Conservation (phyloP, 2,113 vertebrate species). For the Corapipo altera region DNA sequence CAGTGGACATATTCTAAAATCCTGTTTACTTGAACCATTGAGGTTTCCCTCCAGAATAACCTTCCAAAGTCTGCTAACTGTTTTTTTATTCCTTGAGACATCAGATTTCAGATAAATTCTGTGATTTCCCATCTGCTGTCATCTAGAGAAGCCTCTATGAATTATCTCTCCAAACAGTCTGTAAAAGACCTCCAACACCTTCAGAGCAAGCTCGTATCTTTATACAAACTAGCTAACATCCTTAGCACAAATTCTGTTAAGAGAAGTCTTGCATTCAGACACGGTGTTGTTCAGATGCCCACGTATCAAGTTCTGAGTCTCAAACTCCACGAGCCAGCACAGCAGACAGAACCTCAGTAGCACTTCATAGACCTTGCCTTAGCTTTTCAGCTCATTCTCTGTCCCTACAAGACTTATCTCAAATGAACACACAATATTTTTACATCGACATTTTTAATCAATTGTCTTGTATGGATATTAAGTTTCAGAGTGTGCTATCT, state of each 20-base stretch:
- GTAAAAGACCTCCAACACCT: neutral
- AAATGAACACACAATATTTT: neutral
- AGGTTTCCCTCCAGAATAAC: neutral
- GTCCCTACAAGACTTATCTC: neutral
- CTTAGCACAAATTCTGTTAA: neutral
- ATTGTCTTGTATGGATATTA: constrained; percentile 7
- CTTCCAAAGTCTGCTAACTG: neutral
- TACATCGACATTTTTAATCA: neutral
- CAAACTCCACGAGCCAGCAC: neutral
- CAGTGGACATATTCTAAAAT: neutral
- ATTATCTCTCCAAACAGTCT: neutral
- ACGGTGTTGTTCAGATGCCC: neutral
- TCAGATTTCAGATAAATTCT: neutral
- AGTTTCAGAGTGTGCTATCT: neutral
- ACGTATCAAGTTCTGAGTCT: neutral
- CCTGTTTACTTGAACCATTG: neutral
- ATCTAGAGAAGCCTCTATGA: neutral
- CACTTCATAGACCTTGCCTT: neutral
- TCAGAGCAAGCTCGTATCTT: neutral
- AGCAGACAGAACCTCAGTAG: neutral
- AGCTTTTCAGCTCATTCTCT: neutral
- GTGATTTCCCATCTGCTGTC: neutral
- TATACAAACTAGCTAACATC: neutral
- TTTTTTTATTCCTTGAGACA: neutral
- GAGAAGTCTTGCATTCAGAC: neutral